Evolutionary conservation across 2,797 vertebrate genomes (phyloP).

Genomic region (Pantherophis alleghaniensis): DNA sequence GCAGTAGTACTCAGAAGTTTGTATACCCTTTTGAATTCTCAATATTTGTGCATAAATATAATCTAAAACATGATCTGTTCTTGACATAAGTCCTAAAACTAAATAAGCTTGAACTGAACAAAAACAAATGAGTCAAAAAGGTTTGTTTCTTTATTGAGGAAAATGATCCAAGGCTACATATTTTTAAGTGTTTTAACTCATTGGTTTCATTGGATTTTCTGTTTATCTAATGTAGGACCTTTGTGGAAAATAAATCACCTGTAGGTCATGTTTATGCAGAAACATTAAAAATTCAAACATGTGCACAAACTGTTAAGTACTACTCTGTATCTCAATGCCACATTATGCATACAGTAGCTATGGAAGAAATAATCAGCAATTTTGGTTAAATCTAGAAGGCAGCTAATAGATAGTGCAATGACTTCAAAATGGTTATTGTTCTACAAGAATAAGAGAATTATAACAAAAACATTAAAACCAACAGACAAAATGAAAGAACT

Average conservation of each 20-base stretch:
- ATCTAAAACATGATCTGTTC: neutral
- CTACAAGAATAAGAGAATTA: neutral
- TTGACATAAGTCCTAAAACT: neutral
- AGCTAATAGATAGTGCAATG: neutral
- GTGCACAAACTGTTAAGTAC: neutral
- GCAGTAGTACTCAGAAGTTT: neutral
- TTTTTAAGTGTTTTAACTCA: neutral
- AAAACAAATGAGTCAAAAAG: neutral
- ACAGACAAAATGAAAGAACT: neutral
- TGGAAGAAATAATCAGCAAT: neutral
- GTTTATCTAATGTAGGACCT: neutral
- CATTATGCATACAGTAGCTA: neutral
- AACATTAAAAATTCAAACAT: neutral
- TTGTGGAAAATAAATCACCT: neutral
- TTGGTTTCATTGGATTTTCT: neutral
- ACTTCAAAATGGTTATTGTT: neutral
- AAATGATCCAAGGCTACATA: neutral
- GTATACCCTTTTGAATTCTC: neutral
- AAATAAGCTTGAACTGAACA: neutral
- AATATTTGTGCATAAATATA: neutral
- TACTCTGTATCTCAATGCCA: neutral
- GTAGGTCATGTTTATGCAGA: neutral
- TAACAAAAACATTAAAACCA: neutral
- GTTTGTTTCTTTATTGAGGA: neutral
- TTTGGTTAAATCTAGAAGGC: neutral